Evolutionary conservation across 2,888 invertebrate species (phyloP).

Genomic region (Pediacus dermestoides): DNA sequence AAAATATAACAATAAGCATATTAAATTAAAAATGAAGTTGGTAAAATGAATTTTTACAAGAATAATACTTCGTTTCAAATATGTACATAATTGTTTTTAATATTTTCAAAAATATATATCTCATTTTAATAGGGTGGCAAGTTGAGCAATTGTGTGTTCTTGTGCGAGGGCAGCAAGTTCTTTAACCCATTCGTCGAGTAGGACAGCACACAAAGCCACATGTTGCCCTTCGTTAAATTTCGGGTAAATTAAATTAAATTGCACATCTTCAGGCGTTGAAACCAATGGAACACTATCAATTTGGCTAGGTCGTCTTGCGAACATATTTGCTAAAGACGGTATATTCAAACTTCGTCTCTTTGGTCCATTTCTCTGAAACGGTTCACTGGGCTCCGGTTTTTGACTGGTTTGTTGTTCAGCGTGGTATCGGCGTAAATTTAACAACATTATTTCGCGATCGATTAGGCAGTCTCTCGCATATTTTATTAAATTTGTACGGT

Average conservation of each 20-base stretch:
- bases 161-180: constrained; percentile 92
- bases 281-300: constrained; percentile 37
- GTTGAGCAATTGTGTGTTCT: constrained; percentile 78
- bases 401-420: constrained; percentile 44
- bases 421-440: constrained; percentile 64
- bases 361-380: constrained; percentile 63
- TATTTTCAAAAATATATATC: too few species aligned
- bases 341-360: constrained; percentile 75
- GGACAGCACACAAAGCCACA: constrained; percentile 76
- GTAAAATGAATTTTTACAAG: too few species aligned
- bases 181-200: constrained; percentile 93
- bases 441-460: constrained; percentile 72
- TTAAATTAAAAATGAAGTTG: too few species aligned
- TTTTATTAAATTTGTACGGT: constrained; percentile 63
- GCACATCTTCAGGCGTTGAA: constrained; percentile 34
- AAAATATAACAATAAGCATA: too few species aligned
- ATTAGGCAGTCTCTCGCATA: constrained; percentile 77
- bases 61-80: too few species aligned
- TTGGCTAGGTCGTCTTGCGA: constrained; percentile 57
- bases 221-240: constrained; percentile 54
- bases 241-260: constrained; percentile 40
- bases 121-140: constrained; percentile 49
- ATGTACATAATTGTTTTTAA: too few species aligned
- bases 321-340: constrained; percentile 65
- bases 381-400: constrained; percentile 40